These are phyloP conservation scores for Liasis olivaceus DNA, from an alignment of 2,797 vertebrate genomes.

Conservation along the genomic window DNA sequence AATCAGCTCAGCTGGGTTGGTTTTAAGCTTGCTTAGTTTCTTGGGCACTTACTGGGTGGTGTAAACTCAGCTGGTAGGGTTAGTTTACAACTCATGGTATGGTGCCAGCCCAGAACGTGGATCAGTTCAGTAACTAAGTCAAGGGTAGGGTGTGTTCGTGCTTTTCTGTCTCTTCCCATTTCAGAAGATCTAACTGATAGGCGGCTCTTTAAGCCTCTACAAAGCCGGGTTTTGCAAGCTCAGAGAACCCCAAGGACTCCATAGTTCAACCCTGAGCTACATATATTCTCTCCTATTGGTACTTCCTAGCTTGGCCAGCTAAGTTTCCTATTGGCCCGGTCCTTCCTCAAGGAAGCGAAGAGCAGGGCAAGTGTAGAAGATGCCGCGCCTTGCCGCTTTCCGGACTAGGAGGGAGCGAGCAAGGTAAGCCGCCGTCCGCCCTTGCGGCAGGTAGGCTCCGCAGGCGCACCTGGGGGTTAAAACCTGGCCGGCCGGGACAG, in stretches of 20 bases:
- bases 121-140: not conserved
- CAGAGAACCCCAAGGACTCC: too few relatives aligned
- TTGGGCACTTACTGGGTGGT: not conserved
- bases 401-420: not conserved
- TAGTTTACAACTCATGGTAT: not conserved
- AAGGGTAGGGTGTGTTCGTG: not conserved
- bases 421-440: not conserved
- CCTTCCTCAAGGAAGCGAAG: not conserved
- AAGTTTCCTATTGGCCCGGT: not conserved
- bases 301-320: not conserved
- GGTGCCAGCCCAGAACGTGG: not conserved
- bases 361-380: accelerated
- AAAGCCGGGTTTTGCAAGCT: not conserved
- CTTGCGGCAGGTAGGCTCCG: not conserved
- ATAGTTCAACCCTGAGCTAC: too few relatives aligned
- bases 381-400: not conserved
- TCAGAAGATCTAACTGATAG: not conserved
- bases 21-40: not conserved
- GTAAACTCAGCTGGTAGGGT: not conserved
- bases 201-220: not conserved
- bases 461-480: not conserved
- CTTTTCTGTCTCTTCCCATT: not conserved
- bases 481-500: not conserved
- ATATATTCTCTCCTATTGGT: too few relatives aligned
- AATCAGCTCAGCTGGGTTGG: not conserved